Conservation (phyloP, 2,888 invertebrate species). For the Plebejus argus region DNA sequence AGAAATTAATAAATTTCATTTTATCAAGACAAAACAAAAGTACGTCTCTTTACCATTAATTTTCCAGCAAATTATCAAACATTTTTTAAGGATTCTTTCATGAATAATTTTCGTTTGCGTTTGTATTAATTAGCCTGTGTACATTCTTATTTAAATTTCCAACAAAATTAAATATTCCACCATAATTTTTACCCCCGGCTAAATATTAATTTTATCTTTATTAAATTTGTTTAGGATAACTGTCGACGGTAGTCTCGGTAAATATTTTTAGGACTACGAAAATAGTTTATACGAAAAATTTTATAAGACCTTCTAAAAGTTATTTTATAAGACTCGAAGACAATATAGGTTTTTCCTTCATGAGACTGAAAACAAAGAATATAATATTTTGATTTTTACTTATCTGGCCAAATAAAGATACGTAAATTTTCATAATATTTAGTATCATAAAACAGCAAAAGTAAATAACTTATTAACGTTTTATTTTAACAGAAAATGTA, state of each 20-base stretch:
- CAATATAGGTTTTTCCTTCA: no score
- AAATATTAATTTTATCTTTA: slow-evolving; percentile 17
- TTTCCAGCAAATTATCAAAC: not conserved
- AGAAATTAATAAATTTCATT: no score
- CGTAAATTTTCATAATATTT: no score
- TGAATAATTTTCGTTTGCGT: slow-evolving; percentile 8
- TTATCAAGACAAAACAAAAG: not conserved
- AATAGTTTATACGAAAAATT: not conserved
- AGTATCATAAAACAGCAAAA: no score
- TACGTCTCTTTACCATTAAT: not conserved
- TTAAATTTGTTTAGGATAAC: slow-evolving; percentile 14
- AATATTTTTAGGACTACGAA: not conserved
- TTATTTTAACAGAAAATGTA: no score
- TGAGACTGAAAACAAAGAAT: no score
- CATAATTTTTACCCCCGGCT: not conserved
- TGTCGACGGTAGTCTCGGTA: not conserved
- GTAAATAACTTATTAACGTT: no score
- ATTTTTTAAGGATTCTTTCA: slow-evolving; percentile 15
- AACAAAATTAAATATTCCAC: slow-evolving; percentile 8
- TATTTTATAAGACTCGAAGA: not conserved
- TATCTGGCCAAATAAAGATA: no score
- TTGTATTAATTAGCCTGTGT: slow-evolving; percentile 7
- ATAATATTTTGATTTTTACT: no score
- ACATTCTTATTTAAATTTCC: slow-evolving; percentile 15
- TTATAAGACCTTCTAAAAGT: not conserved